Evolutionary conservation across 2,113 vertebrate species (phyloP).

Genomic region (Apodemus speciosus): DNA sequence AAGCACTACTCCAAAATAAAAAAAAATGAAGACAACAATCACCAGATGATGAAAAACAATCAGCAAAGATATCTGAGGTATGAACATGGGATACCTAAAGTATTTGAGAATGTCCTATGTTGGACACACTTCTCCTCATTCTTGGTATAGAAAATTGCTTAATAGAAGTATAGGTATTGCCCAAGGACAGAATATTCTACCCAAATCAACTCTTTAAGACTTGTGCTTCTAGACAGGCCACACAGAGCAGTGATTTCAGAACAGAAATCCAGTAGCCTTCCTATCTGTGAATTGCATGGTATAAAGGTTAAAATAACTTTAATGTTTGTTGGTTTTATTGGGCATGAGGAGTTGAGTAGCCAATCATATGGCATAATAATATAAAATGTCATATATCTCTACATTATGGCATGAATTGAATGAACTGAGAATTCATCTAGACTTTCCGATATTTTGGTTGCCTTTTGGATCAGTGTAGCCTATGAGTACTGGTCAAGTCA

Average conservation of each 20-base stretch:
- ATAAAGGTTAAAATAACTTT: background rate
- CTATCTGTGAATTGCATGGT: background rate
- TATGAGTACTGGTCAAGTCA: background rate
- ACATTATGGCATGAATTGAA: background rate
- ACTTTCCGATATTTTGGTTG: background rate
- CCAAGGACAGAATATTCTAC: background rate
- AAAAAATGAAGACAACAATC: background rate
- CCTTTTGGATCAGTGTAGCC: background rate
- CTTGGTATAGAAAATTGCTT: background rate
- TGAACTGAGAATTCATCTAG: background rate
- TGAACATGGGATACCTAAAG: background rate
- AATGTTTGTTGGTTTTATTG: background rate
- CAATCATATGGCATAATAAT: background rate
- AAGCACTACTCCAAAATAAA: background rate
- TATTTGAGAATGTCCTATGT: background rate
- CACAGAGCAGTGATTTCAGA: background rate
- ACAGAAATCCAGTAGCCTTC: background rate
- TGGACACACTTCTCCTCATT: background rate
- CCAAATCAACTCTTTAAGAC: background rate
- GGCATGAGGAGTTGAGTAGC: background rate
- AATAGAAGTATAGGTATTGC: background rate
- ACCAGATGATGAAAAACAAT: background rate
- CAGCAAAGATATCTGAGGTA: background rate
- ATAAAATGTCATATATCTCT: background rate
- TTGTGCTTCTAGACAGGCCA: background rate